phyloP scores from a whole-genome alignment of 2,888 invertebrate species.

The Loripinus fragilis region DNA sequence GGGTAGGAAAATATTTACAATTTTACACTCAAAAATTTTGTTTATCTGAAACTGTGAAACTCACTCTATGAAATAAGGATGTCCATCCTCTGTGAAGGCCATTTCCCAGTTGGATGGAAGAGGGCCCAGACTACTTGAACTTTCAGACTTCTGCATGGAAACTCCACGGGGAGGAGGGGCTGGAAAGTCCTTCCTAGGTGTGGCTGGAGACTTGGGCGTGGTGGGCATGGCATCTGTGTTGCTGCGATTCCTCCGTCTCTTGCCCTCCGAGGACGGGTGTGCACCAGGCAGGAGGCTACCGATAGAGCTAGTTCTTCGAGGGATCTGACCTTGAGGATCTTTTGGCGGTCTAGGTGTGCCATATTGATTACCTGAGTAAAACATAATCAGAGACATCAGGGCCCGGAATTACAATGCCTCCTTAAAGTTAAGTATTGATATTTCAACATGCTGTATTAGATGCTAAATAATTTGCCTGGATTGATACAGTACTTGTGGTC shows the following conservation, averaged over 20 bases:
- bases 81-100: constrained; percentile 97
- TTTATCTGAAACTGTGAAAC: no score
- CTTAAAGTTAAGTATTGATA: no score
- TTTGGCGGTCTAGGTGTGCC: constrained; percentile 86
- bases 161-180: constrained; percentile 72
- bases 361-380: constrained; percentile 86
- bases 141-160: constrained; percentile 77
- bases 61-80: constrained; percentile 97
- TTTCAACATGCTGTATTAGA: no score
- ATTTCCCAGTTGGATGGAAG: constrained; percentile 99
- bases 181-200: constrained; percentile 66
- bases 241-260: constrained; percentile 85
- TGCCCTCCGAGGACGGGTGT: constrained; percentile 85
- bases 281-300: constrained; percentile 84
- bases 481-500: no score
- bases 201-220: constrained; percentile 64
- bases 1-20: no score
- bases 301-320: constrained; percentile 78
- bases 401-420: no score
- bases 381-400: no score
- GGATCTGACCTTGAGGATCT: constrained; percentile 75
- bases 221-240: constrained; percentile 85
- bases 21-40: no score
- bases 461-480: no score
- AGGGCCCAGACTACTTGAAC: constrained; percentile 88